Conservation (phyloP, 2,888 invertebrate genomes). For the Volucella inflata region DNA sequence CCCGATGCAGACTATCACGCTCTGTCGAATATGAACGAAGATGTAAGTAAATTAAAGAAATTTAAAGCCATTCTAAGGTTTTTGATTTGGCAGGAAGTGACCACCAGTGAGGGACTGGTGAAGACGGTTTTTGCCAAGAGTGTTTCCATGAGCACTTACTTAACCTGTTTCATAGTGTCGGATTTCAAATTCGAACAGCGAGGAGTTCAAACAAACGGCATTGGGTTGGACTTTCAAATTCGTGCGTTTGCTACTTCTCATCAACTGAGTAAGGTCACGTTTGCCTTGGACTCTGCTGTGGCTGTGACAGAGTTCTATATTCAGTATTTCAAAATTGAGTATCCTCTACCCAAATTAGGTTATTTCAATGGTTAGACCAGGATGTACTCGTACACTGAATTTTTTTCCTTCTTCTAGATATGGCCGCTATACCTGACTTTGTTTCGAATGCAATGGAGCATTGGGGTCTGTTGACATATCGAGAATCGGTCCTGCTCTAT, state of each 20-base stretch:
- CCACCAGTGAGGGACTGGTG: constrained; percentile 84
- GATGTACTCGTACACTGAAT: neutral
- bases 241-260: constrained; percentile 90
- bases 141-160: constrained; percentile 96
- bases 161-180: constrained; percentile 95
- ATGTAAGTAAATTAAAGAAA: constrained; percentile 80
- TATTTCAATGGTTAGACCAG: constrained; percentile 70
- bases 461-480: constrained; percentile 96
- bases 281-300: constrained; percentile 89
- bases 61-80: constrained; percentile 21
- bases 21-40: constrained; percentile 92
- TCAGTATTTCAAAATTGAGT: constrained; percentile 91
- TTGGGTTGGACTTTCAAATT: constrained; percentile 87
- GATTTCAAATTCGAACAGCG: constrained; percentile 88
- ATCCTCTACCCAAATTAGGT: constrained; percentile 96
- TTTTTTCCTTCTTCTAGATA: constrained; percentile 77
- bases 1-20: constrained; percentile 87
- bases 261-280: constrained; percentile 90
- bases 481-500: constrained; percentile 93
- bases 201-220: constrained; percentile 84
- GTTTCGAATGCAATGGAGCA: constrained; percentile 95
- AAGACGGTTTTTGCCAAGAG: constrained; percentile 90
- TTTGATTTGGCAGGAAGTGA: constrained; percentile 27
- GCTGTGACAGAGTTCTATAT: constrained; percentile 92
- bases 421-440: constrained; percentile 82